A percentile compares a stretch with the other conserved stretches of the same genome.
Evolutionary conservation across 2,888 invertebrate genomes (phyloP).

Genomic region (Diabrotica balteata): DNA sequence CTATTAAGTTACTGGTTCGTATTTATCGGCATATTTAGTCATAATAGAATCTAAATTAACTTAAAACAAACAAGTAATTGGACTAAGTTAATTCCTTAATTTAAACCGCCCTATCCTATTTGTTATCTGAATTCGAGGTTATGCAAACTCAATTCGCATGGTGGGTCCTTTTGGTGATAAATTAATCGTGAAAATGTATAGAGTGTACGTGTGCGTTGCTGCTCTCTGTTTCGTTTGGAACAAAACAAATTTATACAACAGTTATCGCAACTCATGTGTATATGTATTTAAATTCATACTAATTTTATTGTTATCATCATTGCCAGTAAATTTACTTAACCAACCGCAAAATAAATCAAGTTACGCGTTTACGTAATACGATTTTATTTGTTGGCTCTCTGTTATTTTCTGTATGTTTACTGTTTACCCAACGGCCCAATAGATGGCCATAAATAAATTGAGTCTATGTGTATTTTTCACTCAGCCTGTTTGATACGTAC

Average conservation of each 20-base stretch:
- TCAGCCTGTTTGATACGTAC: conserved; percentile 4
- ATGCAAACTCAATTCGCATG: no score
- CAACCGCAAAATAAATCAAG: conserved; percentile 2
- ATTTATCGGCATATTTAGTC: not conserved
- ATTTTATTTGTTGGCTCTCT: not conserved
- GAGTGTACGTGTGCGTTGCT: not conserved
- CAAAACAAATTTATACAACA: not conserved
- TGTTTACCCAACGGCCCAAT: not conserved
- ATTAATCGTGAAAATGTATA: not conserved
- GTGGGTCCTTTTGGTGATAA: not conserved
- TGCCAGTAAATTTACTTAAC: conserved; percentile 3
- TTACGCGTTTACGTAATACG: not conserved
- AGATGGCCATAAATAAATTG: conserved; percentile 11
- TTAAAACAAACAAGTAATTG: no score
- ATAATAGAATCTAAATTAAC: no score
- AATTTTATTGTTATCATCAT: conserved; percentile 6
- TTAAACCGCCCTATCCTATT: no score
- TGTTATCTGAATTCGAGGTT: no score
- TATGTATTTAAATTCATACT: not conserved
- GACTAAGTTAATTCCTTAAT: no score
- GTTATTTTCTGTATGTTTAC: not conserved
- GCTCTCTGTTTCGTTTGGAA: not conserved
- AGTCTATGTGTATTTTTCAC: conserved; percentile 15
- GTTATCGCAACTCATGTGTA: not conserved
- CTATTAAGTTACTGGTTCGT: no score